These are phyloP conservation scores for Pantelozetes paolii DNA, from an alignment of 2,888 invertebrate species.

Conservation along the genomic window DNA sequence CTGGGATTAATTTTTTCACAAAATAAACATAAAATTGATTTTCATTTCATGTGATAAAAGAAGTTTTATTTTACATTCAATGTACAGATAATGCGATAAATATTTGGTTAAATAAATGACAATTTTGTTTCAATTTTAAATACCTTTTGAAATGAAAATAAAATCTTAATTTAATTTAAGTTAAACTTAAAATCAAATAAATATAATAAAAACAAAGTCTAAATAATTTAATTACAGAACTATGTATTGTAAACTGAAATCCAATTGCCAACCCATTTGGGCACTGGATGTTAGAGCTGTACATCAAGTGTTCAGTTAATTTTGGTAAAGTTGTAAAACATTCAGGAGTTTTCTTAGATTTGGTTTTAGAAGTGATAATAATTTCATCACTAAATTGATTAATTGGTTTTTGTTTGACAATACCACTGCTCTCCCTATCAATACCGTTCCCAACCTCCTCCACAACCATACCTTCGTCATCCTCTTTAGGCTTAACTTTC, in stretches of 20 bases:
- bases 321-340: background rate
- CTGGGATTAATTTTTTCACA: no score
- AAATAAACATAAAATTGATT: no score
- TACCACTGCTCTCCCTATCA: no score
- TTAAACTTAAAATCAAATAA: background rate
- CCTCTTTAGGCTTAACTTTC: background rate
- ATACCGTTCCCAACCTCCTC: background rate
- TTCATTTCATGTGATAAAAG: no score
- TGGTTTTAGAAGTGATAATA: background rate
- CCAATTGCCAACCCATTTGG: background rate
- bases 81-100: no score
- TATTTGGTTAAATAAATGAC: no score
- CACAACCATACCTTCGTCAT: background rate
- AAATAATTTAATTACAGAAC: background rate
- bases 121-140: no score
- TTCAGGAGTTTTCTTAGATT: background rate
- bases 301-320: background rate
- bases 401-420: no score
- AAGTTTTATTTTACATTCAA: no score
- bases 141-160: background rate
- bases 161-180: background rate
- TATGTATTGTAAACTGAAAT: background rate
- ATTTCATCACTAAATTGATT: background rate
- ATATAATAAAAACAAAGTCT: slow-evolving; percentile 4
- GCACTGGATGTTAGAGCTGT: background rate